These are phyloP conservation scores for Suncus etruscus DNA, from an alignment of 2,113 vertebrate genomes.

Conservation along the genomic window DNA sequence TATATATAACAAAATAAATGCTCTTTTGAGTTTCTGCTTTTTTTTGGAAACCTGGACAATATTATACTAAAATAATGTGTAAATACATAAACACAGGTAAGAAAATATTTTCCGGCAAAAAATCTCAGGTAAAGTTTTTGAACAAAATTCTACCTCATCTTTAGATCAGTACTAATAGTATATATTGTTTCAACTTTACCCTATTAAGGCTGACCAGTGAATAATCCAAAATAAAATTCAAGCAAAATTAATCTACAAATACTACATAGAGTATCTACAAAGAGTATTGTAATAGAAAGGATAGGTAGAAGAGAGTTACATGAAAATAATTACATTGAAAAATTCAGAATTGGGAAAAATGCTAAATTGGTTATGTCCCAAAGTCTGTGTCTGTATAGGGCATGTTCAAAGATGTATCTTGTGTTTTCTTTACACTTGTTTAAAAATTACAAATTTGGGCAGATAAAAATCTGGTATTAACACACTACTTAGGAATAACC, in stretches of 20 bases:
- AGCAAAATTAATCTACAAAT: not conserved
- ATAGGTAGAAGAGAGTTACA: not conserved
- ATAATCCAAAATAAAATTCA: constrained; percentile 25
- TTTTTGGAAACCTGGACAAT: not conserved
- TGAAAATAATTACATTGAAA: constrained; percentile 27
- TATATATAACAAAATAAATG: not conserved
- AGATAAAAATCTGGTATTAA: not conserved
- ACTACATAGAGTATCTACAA: not conserved
- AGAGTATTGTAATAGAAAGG: not conserved
- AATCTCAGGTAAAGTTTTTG: not conserved
- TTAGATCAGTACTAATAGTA: not conserved
- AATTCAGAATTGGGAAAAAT: constrained; percentile 5
- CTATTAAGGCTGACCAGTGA: not conserved
- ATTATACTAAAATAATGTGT: not conserved
- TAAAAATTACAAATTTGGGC: not conserved
- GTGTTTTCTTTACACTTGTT: not conserved
- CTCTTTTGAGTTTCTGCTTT: not conserved
- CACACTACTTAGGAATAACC: not conserved
- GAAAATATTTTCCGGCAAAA: not conserved
- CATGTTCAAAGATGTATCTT: not conserved
- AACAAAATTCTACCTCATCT: not conserved
- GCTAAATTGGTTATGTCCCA: not conserved
- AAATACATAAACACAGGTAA: not conserved
- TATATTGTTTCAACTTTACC: not conserved
- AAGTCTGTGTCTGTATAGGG: not conserved